A percentile compares a stretch with the other conserved stretches of the same genome.
phyloP scores from a whole-genome alignment of 2,888 invertebrate species.

The Agriopis marginaria region DNA sequence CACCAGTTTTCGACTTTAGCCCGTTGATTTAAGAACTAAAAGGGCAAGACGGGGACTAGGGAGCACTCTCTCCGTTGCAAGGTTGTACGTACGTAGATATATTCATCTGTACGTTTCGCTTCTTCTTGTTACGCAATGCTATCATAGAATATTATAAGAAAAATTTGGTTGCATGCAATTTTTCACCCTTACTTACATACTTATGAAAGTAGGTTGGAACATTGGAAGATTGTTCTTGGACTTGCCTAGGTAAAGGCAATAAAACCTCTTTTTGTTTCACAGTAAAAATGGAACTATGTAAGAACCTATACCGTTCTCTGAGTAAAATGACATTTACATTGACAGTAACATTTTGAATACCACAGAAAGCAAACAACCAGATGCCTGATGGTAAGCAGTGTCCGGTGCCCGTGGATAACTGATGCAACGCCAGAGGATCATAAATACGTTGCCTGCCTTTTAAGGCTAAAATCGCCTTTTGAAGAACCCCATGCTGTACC shows the following conservation, averaged over 20 bases:
- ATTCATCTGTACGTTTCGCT: slow-evolving; percentile 18
- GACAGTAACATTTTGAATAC: too few species aligned
- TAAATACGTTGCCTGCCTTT: too few species aligned
- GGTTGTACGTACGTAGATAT: slow-evolving; percentile 11
- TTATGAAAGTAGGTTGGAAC: background rate
- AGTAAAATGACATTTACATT: background rate
- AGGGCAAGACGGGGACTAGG: background rate
- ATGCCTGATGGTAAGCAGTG: too few species aligned
- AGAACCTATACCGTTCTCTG: background rate
- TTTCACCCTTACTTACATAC: background rate
- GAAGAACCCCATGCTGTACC: too few species aligned
- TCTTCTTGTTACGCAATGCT: slow-evolving; percentile 23
- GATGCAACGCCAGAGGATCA: too few species aligned
- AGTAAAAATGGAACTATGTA: background rate
- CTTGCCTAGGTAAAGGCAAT: background rate
- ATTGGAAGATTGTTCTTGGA: too few species aligned
- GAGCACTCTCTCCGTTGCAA: slow-evolving; percentile 21
- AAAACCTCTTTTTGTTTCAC: background rate
- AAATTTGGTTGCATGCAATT: background rate
- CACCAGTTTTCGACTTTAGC: slow-evolving; percentile 22
- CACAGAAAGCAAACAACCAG: too few species aligned
- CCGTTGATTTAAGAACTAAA: slow-evolving; percentile 22
- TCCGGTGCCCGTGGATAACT: too few species aligned
- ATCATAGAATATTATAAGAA: slow-evolving; percentile 3
- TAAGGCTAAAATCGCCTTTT: too few species aligned